phyloP scores from a whole-genome alignment of 2,113 vertebrate species.

The Apodemus speciosus region DNA sequence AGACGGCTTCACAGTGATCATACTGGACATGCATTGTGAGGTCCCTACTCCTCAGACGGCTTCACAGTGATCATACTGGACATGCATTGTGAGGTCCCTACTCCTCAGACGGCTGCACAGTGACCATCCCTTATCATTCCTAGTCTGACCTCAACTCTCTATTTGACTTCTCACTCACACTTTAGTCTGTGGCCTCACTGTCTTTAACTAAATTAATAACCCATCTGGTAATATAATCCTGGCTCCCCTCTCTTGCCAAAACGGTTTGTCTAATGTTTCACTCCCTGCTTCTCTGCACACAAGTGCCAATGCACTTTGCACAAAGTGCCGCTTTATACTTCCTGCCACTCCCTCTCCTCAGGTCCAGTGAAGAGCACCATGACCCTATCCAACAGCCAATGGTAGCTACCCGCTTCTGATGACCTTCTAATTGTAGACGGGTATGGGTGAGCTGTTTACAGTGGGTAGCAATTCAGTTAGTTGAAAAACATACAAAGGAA shows the following conservation, averaged over 20 bases:
- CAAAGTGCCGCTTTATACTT: background rate
- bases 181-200: background rate
- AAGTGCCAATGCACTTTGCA: background rate
- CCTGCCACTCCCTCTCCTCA: background rate
- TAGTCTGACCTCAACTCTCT: background rate
- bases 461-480: background rate
- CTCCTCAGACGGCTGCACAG: too few relatives aligned
- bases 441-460: background rate
- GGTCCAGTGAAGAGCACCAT: background rate
- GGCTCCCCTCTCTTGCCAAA: background rate
- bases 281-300: background rate
- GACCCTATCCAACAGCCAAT: background rate
- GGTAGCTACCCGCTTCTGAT: background rate
- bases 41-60: too few relatives aligned
- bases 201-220: background rate
- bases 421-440: background rate
- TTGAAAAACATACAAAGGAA: background rate
- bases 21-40: too few relatives aligned
- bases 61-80: background rate
- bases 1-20: too few relatives aligned
- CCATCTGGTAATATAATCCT: background rate
- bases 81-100: too few relatives aligned
- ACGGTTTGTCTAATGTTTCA: background rate
- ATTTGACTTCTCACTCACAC: background rate
- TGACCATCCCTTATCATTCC: background rate